phyloP scores from a whole-genome alignment of 1,140 invertebrate species.

The Oscheius sp. region DNA sequence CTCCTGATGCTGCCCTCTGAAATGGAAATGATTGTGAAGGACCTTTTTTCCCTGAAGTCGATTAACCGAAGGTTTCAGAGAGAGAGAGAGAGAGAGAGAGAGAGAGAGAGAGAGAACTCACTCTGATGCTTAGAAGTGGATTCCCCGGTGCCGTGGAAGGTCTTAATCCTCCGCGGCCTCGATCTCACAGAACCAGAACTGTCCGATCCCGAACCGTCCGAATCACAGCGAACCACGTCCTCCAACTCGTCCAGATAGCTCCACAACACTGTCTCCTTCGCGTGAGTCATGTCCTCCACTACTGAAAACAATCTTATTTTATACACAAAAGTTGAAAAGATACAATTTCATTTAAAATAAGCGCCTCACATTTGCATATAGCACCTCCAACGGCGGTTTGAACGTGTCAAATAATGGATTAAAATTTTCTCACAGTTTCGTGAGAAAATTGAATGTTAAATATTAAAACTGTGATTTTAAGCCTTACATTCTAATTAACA shows the following conservation, averaged over 20 bases:
- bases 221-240: neutral
- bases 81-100: neutral
- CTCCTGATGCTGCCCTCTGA: neutral
- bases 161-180: slow-evolving; percentile 16
- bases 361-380: too few species aligned
- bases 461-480: too few species aligned
- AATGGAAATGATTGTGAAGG: neutral
- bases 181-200: neutral
- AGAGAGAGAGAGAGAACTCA: neutral
- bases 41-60: neutral
- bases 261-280: neutral
- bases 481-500: too few species aligned
- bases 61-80: neutral
- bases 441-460: too few species aligned
- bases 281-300: neutral
- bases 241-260: neutral
- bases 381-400: too few species aligned
- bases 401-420: too few species aligned
- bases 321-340: too few species aligned
- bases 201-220: slow-evolving; percentile 11
- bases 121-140: slow-evolving; percentile 16
- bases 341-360: too few species aligned
- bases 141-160: slow-evolving; percentile 8
- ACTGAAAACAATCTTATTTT: neutral
- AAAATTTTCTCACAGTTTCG: too few species aligned